phyloP scores from a whole-genome alignment of 1,140 invertebrate species.

The Centruroides vittatus region DNA sequence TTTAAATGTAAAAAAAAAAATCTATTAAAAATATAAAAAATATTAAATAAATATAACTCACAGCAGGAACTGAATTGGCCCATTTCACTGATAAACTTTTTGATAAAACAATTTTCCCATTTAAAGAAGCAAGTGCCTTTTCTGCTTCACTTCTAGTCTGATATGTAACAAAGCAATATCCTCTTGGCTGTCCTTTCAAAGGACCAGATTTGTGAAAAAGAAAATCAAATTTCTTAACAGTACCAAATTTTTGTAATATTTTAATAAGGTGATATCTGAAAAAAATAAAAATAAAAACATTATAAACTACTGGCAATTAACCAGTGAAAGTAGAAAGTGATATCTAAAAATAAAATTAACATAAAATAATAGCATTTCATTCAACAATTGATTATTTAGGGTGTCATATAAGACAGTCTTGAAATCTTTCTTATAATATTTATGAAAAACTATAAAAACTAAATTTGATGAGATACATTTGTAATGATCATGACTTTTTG shows the following conservation, averaged over 20 bases:
- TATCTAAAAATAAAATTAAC: too few species aligned
- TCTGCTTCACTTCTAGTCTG: conserved; percentile 38
- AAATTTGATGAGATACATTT: too few species aligned
- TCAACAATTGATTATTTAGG: too few species aligned
- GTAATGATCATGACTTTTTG: too few species aligned
- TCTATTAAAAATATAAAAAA: neutral
- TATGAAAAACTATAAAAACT: too few species aligned
- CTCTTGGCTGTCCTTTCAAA: conserved; percentile 67
- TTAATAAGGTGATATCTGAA: conserved; percentile 74
- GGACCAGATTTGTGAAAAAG: conserved; percentile 80
- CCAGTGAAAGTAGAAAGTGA: too few species aligned
- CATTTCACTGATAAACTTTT: conserved; percentile 64
- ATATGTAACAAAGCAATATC: conserved; percentile 88
- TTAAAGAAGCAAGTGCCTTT: conserved; percentile 47
- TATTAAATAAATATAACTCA: neutral
- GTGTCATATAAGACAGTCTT: too few species aligned
- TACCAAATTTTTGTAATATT: conserved; percentile 81
- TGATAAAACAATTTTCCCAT: conserved; percentile 55
- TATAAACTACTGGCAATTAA: too few species aligned
- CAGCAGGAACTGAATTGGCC: conserved; percentile 43
- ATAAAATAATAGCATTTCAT: too few species aligned
- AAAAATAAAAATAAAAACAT: conserved; percentile 12
- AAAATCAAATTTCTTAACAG: conserved; percentile 84
- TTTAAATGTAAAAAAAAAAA: too few species aligned
- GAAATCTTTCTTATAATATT: too few species aligned